Percentiles rank a stretch among this genome's conserved stretches.
Evolutionary conservation across 2,888 invertebrate species (phyloP).

Genomic region (Anthrax anthrax): DNA sequence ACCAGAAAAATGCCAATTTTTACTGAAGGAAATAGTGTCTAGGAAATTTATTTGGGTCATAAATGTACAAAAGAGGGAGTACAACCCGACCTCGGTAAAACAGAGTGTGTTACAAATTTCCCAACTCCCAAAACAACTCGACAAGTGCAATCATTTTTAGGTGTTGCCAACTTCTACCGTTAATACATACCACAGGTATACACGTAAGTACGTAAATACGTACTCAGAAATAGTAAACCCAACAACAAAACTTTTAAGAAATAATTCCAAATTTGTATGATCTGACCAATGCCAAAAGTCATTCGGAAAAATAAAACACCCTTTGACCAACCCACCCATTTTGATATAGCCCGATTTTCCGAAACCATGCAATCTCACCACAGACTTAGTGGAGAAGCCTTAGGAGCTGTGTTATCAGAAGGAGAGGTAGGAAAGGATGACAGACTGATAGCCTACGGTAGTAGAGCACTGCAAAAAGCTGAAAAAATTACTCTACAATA

Average conservation of each 20-base stretch:
- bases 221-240: slow-evolving; percentile 3
- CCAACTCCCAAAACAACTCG: background rate
- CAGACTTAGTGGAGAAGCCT: slow-evolving; percentile 15
- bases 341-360: background rate
- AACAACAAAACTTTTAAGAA: background rate
- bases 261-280: slow-evolving; percentile 2
- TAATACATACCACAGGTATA: slow-evolving; percentile 21
- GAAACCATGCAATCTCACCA: slow-evolving; percentile 15
- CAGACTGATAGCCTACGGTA: too few species aligned
- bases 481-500: background rate
- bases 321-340: background rate
- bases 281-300: background rate
- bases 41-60: slow-evolving; percentile 19
- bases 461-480: background rate
- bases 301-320: background rate
- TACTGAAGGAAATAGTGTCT: slow-evolving; percentile 13
- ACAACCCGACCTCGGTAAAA: background rate
- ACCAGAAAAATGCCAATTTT: slow-evolving; percentile 16
- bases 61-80: slow-evolving; percentile 16
- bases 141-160: background rate
- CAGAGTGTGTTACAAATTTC: background rate
- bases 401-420: slow-evolving; percentile 16
- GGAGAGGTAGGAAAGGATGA: background rate
- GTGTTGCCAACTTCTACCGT: slow-evolving; percentile 5
- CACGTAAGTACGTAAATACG: too few species aligned